Evolutionary conservation across 2,113 vertebrate genomes (phyloP).

Genomic region (Psilopogon haemacephalus): DNA sequence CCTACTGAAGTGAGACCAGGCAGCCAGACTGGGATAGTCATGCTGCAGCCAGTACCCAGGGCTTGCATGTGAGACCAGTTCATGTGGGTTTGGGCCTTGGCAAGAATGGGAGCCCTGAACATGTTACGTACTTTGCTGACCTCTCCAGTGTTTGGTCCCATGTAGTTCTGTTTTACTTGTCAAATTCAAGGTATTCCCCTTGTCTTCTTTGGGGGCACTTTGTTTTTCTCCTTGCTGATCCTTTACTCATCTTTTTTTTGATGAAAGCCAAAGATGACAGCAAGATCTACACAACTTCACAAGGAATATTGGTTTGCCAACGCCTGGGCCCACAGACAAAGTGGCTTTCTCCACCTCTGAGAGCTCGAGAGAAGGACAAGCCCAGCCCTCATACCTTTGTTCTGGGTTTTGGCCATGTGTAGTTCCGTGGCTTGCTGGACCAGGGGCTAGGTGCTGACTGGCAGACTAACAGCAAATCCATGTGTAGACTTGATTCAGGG

Average conservation of each 20-base stretch:
- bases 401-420: rapidly evolving
- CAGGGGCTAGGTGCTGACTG: not conserved
- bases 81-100: rapidly evolving
- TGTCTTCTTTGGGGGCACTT: not conserved
- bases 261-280: not conserved
- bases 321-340: not conserved
- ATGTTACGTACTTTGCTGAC: rapidly evolving
- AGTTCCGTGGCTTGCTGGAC: not conserved
- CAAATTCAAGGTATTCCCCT: not conserved
- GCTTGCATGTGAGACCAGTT: not conserved
- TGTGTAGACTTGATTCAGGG: not conserved
- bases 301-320: not conserved
- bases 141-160: not conserved
- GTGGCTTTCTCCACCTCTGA: not conserved
- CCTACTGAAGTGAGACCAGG: rapidly evolving
- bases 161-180: not conserved
- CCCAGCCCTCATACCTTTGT: not conserved
- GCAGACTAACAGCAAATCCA: rapidly evolving
- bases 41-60: rapidly evolving
- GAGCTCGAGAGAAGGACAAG: not conserved
- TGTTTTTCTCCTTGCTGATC: not conserved
- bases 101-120: not conserved
- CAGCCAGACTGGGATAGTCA: not conserved
- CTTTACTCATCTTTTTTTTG: not conserved
- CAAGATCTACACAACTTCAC: not conserved